Base-by-base conservation (phyloP, 2,113 vertebrate species). In the Crotalus tigris region DNA sequence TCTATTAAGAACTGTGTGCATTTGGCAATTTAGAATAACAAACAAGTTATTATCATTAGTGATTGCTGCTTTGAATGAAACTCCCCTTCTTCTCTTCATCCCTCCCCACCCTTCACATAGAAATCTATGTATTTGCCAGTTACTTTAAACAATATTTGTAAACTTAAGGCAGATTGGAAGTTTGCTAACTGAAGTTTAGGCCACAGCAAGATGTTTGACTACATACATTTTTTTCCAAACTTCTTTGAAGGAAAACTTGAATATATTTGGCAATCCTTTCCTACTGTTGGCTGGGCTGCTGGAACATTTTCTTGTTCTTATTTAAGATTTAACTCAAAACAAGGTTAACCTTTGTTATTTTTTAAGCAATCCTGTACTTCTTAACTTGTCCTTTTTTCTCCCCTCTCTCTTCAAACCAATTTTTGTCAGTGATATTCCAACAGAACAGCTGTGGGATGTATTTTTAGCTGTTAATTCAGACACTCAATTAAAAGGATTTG, bases 381-480 rank as follows among this genome's bases (percentile, higher is more conserved):
- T 85, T 86, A 10, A 12, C 55, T 21, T 90, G 17, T 23, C 26
- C 75, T 89, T 24, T n/a, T 33, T 39, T 58, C 4, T 0, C 3
- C 0, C 85, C 4, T 0, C 89, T 5, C 46, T 0, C 0, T 81
- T 58, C 75, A 89, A 61, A 85, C 92, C 90, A 96, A 95, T 96
- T 95, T 91, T 96, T 69, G 92, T 96, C 89, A 95, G 96, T 87
- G 91, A 94, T 92, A 96, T 96, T 96, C 96, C 92, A 0, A 91
- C 94, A 1, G 75, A 96, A 96, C 97, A 97, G 96, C 96, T 96
- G 97, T 5, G 4, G 93, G 93, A 92, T 88, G 87, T 96, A 96
- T 96, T 96, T 97, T 96, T 96, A 96, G 96, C 94, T 93, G 94
- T 96, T 96, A 95, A 96, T 97, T 93, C 96, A 96, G 94, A 33